These are phyloP conservation scores for Istiophorus platypterus DNA, from an alignment of 2,113 vertebrate genomes.

Conservation along the genomic window DNA sequence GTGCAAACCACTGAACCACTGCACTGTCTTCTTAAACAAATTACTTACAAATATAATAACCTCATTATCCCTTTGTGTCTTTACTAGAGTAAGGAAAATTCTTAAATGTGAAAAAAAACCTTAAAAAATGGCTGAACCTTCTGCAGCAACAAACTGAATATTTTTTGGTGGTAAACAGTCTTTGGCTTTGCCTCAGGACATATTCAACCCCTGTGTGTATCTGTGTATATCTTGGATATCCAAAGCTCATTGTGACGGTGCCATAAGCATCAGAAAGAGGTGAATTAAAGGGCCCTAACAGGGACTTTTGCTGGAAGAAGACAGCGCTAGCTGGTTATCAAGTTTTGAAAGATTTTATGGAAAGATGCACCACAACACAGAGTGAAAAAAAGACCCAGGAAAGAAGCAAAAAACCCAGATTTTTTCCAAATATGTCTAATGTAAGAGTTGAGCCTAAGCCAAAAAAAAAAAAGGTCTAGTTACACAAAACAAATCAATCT, in stretches of 20 bases:
- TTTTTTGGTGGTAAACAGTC: constrained; percentile 53
- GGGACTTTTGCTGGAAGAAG: not conserved
- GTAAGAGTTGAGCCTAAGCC: not conserved
- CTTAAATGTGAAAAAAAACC: not conserved
- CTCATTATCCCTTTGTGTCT: not conserved
- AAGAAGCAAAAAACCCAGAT: not conserved
- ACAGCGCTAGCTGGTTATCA: not conserved
- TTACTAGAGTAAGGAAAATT: not conserved
- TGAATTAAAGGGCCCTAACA: constrained; percentile 8
- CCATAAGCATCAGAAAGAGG: constrained; percentile 16
- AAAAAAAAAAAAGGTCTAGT: not conserved
- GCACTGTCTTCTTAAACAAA: constrained; percentile 6
- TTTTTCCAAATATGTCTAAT: no score
- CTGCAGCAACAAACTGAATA: constrained; percentile 16
- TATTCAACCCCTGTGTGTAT: constrained; percentile 25
- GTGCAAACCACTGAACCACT: constrained; percentile 5
- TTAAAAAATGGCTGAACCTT: constrained; percentile 10
- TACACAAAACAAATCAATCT: not conserved
- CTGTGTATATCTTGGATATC: constrained; percentile 34
- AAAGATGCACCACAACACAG: not conserved
- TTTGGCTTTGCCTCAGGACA: constrained; percentile 57
- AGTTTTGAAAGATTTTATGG: not conserved
- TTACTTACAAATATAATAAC: constrained; percentile 27
- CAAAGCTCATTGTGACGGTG: constrained; percentile 25
- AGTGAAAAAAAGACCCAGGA: constrained; percentile 3